phyloP scores from a whole-genome alignment of 2,888 invertebrate genomes.

The Lobophora halterata region DNA sequence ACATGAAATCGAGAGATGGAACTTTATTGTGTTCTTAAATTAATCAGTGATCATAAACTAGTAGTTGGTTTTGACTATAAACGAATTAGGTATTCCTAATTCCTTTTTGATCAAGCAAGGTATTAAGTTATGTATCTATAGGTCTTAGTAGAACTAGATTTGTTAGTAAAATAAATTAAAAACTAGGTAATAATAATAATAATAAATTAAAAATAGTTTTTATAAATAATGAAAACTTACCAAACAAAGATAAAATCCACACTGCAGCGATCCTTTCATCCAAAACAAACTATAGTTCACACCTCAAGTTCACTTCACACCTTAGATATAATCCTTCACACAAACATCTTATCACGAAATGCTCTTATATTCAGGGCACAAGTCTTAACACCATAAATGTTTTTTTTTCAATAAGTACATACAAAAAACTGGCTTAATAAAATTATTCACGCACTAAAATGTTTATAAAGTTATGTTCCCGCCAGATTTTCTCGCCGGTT shows the following conservation, averaged over 20 bases:
- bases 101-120: too few species aligned
- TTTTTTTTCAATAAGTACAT: conserved; percentile 1
- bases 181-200: not conserved
- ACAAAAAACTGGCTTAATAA: conserved; percentile 18
- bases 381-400: conserved; percentile 4
- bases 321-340: conserved; percentile 46
- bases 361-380: conserved; percentile 13
- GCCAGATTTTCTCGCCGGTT: conserved; percentile 49
- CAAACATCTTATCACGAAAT: conserved; percentile 41
- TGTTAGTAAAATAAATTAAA: too few species aligned
- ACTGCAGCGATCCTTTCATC: conserved; percentile 34
- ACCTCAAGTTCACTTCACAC: conserved; percentile 47
- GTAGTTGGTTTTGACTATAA: too few species aligned
- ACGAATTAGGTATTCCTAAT: too few species aligned
- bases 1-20: too few species aligned
- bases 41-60: too few species aligned
- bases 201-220: not conserved
- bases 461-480: conserved; percentile 49
- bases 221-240: conserved; percentile 22
- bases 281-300: conserved; percentile 35
- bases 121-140: too few species aligned
- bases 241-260: conserved; percentile 25
- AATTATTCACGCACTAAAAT: conserved; percentile 10
- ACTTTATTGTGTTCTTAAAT: too few species aligned
- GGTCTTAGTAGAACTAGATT: too few species aligned